Percentiles rank a stretch among this genome's conserved stretches.
Evolutionary conservation across 2,888 invertebrate species (phyloP).

Genomic region (Tiliacea citrago): DNA sequence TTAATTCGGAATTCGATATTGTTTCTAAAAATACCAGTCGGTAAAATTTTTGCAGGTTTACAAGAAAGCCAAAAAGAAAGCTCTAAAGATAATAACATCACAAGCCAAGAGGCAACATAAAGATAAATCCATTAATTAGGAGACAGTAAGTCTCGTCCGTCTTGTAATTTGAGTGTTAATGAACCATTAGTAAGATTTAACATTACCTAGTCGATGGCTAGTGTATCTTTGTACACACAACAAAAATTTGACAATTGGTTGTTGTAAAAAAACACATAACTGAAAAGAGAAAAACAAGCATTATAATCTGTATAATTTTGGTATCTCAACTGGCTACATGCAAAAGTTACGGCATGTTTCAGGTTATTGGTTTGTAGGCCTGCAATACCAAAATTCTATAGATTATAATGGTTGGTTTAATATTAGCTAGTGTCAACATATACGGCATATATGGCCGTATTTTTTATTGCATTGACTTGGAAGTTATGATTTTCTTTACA

Average conservation of each 20-base stretch:
- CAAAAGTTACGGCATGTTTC: too few species aligned
- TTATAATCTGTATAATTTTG: too few species aligned
- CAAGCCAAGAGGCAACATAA: conserved; percentile 11
- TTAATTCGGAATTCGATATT: conserved; percentile 21
- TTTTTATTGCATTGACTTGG: too few species aligned
- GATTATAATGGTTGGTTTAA: too few species aligned
- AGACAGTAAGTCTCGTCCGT: neutral
- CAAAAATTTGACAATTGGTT: neutral
- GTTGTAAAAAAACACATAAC: neutral
- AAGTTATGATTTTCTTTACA: too few species aligned
- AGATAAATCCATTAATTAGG: conserved; percentile 12
- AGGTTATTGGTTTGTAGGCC: too few species aligned
- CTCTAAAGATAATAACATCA: neutral
- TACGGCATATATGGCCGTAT: too few species aligned
- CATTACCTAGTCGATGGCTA: conserved; percentile 2
- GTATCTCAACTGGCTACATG: too few species aligned
- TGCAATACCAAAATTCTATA: too few species aligned
- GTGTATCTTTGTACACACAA: neutral
- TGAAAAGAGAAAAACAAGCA: too few species aligned
- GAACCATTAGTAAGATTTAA: conserved; percentile 23
- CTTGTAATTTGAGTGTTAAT: conserved; percentile 33
- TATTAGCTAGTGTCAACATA: too few species aligned
- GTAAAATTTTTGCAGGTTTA: neutral
- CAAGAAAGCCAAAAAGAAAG: neutral
- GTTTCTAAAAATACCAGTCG: conserved; percentile 1